Base-by-base conservation (phyloP, 2,113 vertebrate species). In the Brachirus orientalis region DNA sequence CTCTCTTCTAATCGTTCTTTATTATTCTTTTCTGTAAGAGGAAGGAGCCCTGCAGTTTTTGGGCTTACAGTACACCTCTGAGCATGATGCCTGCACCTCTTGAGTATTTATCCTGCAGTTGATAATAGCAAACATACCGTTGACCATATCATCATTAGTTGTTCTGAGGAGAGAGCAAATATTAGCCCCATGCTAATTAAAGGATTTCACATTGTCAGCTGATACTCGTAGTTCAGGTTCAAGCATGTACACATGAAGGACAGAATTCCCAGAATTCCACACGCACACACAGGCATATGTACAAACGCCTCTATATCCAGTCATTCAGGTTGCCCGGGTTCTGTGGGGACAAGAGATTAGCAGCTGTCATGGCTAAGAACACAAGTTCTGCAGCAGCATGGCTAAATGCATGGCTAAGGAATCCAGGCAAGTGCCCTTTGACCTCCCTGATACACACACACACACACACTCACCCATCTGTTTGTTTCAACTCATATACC, bases 281-380 rank as follows among this genome's bases (percentile, higher is more conserved):
- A 53, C 35, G 57, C 52, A 74, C 52, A 37, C 57, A 59, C 75
- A 63, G 41, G 41, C 72, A 33, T 51, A 37, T 6, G 38, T 45
- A 19, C 64, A 70, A 48, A 52, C 67, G 44, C 60, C 22, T 70
- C 63, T 51, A 59, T 79, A 80, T 86, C 66, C 69, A 79, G 75
- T 60, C 47, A 59, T 53, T 64, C 54, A 53, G 63, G 71, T 76
- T 64, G 59, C 80, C 62, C 40, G 69, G 19, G 47, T 37, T 41
- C 28, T 0, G 52, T 57, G 33, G 18, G 46, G 46, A 63, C 43
- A 1, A 55, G 54, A 82, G 70, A 82, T 86, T 80, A 86, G 58
- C 84, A 89, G 82, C 86, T 88, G 88, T 81, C 83, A 77, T 36
- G 58, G 52, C 55, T 65, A 67, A 87, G 79, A 85, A 82, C 77